These are phyloP conservation scores for Conops quadrifasciatus DNA, from an alignment of 2,888 invertebrate species.

Conservation along the genomic window DNA sequence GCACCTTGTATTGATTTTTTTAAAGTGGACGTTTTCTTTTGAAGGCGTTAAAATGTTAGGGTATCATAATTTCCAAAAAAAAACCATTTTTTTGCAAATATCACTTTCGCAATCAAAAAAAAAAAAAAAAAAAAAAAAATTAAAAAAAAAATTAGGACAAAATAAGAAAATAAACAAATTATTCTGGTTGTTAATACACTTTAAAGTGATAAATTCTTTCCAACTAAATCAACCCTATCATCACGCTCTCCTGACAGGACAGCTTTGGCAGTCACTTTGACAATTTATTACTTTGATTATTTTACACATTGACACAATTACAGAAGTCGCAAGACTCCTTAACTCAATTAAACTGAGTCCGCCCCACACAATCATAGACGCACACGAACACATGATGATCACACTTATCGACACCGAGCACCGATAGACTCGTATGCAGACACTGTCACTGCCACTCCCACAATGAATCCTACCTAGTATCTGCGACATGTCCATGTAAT, in stretches of 20 bases:
- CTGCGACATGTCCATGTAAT: conserved; percentile 30
- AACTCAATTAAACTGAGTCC: conserved; percentile 11
- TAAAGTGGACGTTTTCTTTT: too few species aligned
- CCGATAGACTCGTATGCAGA: conserved; percentile 18
- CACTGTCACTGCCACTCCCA: not conserved
- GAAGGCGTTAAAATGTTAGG: too few species aligned
- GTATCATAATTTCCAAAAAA: too few species aligned
- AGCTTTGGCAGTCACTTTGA: not conserved
- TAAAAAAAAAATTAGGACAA: conserved; percentile 7
- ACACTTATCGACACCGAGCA: conserved; percentile 1
- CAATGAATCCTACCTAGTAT: conserved; percentile 14
- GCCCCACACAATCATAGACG: conserved; percentile 20
- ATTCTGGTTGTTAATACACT: conserved; percentile 7
- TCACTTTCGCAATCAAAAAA: not conserved
- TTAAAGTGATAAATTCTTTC: not conserved
- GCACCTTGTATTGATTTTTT: too few species aligned
- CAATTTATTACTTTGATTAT: not conserved
- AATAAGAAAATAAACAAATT: not conserved
- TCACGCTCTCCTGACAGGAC: conserved; percentile 24
- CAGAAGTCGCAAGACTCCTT: not conserved
- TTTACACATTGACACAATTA: conserved; percentile 4
- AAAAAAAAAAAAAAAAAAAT: conserved; percentile 7
- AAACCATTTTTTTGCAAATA: too few species aligned
- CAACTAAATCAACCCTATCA: too few species aligned
- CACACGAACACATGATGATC: conserved; percentile 15